Percentiles rank a stretch among this genome's conserved stretches.
Evolutionary conservation across 2,797 vertebrate genomes (phyloP).

Genomic region (Carduelis carduelis): DNA sequence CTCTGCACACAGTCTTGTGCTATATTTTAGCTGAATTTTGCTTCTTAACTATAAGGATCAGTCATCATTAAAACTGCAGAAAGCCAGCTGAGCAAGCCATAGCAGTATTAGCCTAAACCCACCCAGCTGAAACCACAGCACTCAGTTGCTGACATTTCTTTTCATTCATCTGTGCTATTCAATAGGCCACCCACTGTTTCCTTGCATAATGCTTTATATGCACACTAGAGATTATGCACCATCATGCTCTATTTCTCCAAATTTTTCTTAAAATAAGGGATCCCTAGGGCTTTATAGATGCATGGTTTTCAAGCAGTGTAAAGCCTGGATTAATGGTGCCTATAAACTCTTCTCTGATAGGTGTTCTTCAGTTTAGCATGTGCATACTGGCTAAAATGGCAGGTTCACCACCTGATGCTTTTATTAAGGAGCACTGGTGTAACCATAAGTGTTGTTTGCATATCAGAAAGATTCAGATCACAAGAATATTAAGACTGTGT

Average conservation of each 20-base stretch:
- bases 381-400: background rate
- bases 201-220: background rate
- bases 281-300: background rate
- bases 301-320: background rate
- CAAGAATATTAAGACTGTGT: background rate
- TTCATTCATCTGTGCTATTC: constrained; percentile 26
- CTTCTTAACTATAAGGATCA: constrained; percentile 18
- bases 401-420: background rate
- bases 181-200: background rate
- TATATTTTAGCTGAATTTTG: background rate
- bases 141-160: constrained; percentile 8
- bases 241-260: constrained; percentile 5
- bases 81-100: constrained; percentile 44
- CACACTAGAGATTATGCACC: background rate
- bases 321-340: background rate
- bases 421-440: background rate
- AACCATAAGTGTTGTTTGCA: background rate
- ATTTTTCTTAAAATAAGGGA: background rate
- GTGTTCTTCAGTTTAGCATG: background rate
- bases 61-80: constrained; percentile 42
- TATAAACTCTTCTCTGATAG: background rate
- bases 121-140: constrained; percentile 24
- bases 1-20: background rate
- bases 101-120: constrained; percentile 6
- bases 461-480: background rate